phyloP scores from a whole-genome alignment of 2,888 invertebrate species.

The Eupeodes latifasciatus region DNA sequence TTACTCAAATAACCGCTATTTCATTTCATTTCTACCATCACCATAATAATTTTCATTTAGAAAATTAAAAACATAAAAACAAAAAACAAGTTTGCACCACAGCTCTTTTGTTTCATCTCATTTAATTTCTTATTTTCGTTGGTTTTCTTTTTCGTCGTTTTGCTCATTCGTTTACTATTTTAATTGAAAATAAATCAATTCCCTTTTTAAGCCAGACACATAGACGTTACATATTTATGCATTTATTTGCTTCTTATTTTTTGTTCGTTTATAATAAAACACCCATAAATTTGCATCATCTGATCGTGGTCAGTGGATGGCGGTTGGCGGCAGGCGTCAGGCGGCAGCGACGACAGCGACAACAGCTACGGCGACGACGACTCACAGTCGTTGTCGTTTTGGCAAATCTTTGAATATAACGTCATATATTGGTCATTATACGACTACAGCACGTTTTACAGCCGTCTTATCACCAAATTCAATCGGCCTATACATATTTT shows the following conservation, averaged over 20 bases:
- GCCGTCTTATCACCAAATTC: conserved; percentile 74
- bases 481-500: conserved; percentile 71
- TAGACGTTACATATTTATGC: not conserved
- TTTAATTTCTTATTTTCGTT: not conserved
- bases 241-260: not conserved
- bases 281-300: conserved; percentile 75
- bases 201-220: conserved; percentile 48
- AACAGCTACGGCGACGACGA: too few relatives aligned
- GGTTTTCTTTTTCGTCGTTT: not conserved
- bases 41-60: conserved; percentile 30
- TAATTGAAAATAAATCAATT: conserved; percentile 76
- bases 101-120: conserved; percentile 56
- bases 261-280: conserved; percentile 19
- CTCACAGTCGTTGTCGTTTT: conserved; percentile 17
- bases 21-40: conserved; percentile 23
- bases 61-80: not conserved
- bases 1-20: conserved; percentile 32
- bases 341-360: too few relatives aligned
- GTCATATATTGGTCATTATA: conserved; percentile 65
- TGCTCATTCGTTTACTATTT: conserved; percentile 52
- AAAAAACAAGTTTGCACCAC: conserved; percentile 52
- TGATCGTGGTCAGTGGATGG: conserved; percentile 17
- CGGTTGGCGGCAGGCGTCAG: too few relatives aligned
- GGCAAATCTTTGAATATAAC: conserved; percentile 67
- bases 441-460: conserved; percentile 68